Conservation (phyloP, 2,888 invertebrate species). For the Halictus quadricinctus region DNA sequence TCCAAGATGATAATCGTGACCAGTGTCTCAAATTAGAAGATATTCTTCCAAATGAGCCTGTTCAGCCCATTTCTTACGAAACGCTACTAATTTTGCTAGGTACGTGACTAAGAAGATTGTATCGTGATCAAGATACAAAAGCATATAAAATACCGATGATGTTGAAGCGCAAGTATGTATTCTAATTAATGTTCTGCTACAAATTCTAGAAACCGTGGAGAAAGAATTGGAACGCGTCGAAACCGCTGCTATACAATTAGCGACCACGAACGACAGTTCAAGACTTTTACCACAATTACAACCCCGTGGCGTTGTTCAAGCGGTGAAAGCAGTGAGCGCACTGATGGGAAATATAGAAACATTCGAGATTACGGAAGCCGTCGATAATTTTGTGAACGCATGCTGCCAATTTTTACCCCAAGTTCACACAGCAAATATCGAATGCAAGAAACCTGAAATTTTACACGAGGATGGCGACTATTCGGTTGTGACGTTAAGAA, state of each 20-base stretch:
- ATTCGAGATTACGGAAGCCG: slow-evolving; percentile 90
- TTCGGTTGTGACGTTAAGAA: slow-evolving; percentile 86
- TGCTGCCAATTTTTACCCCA: slow-evolving; percentile 84
- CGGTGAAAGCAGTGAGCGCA: slow-evolving; percentile 96
- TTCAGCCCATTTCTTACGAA: slow-evolving; percentile 90
- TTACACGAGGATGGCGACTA: slow-evolving; percentile 88
- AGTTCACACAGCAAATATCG: slow-evolving; percentile 79
- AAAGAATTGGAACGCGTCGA: slow-evolving; percentile 91
- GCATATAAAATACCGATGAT: not conserved
- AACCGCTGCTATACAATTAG: slow-evolving; percentile 84
- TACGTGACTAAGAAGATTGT: slow-evolving; percentile 19
- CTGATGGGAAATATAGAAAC: slow-evolving; percentile 95
- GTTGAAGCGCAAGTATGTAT: not conserved
- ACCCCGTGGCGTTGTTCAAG: slow-evolving; percentile 91
- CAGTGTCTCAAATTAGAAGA: slow-evolving; percentile 90
- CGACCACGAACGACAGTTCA: slow-evolving; percentile 78
- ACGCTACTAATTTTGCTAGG: slow-evolving; percentile 93
- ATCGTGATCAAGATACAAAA: not conserved
- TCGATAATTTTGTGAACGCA: slow-evolving; percentile 86
- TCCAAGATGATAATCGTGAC: slow-evolving; percentile 91
- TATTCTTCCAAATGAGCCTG: slow-evolving; percentile 89
- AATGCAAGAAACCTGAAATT: slow-evolving; percentile 86
- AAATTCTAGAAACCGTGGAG: slow-evolving; percentile 88
- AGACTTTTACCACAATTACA: slow-evolving; percentile 83
- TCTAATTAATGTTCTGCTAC: not conserved